Percentiles rank a stretch among this genome's conserved stretches.
Evolutionary conservation across 2,113 vertebrate species (phyloP).

Genomic region (Panthera tigris): DNA sequence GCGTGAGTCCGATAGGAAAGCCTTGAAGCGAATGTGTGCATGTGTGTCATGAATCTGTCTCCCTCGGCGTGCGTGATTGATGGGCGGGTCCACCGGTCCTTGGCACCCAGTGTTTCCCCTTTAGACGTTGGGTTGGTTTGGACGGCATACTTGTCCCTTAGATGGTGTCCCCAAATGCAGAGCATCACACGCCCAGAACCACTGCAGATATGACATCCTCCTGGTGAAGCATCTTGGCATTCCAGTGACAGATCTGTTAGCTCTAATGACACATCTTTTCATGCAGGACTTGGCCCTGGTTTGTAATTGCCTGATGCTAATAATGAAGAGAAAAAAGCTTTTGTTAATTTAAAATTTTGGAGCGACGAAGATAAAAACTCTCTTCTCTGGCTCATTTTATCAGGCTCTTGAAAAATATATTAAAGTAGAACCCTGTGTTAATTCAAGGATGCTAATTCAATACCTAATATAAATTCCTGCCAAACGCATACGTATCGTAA

Average conservation of each 20-base stretch:
- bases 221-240: accelerated
- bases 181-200: accelerated
- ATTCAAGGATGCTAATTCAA: background rate
- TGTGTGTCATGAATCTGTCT: background rate
- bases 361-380: background rate
- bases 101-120: background rate
- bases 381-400: background rate
- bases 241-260: background rate
- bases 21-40: background rate
- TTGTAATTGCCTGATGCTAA: background rate
- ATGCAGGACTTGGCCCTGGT: background rate
- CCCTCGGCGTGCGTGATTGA: background rate
- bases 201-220: no score
- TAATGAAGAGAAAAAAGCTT: background rate
- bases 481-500: background rate
- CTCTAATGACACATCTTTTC: background rate
- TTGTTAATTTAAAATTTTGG: background rate
- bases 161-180: no score
- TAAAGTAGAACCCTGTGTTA: background rate
- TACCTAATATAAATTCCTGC: background rate
- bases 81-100: accelerated
- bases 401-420: background rate
- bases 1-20: accelerated
- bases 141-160: no score
- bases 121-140: no score